Conservation (phyloP, 2,113 vertebrate genomes). For the Propithecus coquereli region DNA sequence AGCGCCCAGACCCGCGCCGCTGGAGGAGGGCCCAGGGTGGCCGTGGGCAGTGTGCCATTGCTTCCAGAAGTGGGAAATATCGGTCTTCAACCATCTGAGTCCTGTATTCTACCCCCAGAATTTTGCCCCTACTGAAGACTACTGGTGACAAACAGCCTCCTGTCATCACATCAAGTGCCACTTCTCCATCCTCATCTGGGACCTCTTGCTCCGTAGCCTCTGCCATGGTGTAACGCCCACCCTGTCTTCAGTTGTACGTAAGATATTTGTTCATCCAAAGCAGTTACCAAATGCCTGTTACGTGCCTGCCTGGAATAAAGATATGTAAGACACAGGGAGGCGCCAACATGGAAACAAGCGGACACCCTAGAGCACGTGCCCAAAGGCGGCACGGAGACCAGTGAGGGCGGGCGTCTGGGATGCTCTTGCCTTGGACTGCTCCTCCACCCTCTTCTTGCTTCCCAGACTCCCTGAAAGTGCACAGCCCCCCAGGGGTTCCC, state of each 20-base stretch:
- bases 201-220: not conserved
- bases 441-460: too few relatives aligned
- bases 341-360: not conserved
- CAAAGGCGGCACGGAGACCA: not conserved
- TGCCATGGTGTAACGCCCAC: not conserved
- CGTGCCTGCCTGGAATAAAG: not conserved
- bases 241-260: not conserved
- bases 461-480: not conserved
- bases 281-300: not conserved
- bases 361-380: not conserved
- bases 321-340: too few relatives aligned
- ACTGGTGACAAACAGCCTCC: not conserved
- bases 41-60: not conserved
- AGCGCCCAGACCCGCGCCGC: not conserved
- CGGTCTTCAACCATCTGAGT: not conserved
- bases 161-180: not conserved
- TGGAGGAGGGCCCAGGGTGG: not conserved
- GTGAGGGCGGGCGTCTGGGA: too few relatives aligned
- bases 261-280: not conserved
- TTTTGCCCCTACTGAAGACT: not conserved
- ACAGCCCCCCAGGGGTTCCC: too few relatives aligned
- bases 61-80: not conserved
- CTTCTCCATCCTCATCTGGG: not conserved
- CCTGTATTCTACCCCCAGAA: not conserved
- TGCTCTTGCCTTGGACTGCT: not conserved